A percentile compares a stretch with the other conserved stretches of the same genome.
phyloP scores from a whole-genome alignment of 2,113 vertebrate genomes.

The Triplophysa rosa region DNA sequence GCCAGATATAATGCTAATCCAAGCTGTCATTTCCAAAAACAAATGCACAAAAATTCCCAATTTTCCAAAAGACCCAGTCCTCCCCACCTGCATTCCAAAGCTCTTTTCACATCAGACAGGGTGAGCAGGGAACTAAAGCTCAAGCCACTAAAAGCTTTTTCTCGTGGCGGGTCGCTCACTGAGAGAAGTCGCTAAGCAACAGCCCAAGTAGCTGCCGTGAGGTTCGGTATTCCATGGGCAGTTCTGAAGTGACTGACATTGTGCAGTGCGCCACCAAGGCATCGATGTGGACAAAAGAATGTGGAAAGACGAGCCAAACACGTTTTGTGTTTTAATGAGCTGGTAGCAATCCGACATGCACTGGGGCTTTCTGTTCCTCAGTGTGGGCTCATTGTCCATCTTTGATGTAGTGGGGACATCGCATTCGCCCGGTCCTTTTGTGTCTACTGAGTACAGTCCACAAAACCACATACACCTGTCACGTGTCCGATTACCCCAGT shows the following conservation, averaged over 20 bases:
- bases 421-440: constrained; percentile 33
- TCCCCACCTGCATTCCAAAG: constrained; percentile 60
- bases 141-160: constrained; percentile 52
- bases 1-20: too few species aligned
- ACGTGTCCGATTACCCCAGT: constrained; percentile 44
- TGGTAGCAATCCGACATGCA: constrained; percentile 62
- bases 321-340: constrained; percentile 59
- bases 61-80: constrained; percentile 27
- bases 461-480: constrained; percentile 42
- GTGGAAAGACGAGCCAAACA: constrained; percentile 56
- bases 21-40: not conserved
- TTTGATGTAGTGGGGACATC: constrained; percentile 43
- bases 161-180: constrained; percentile 55
- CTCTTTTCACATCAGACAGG: constrained; percentile 61
- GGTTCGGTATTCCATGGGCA: constrained; percentile 52
- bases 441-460: constrained; percentile 23
- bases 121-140: constrained; percentile 56
- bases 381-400: constrained; percentile 48
- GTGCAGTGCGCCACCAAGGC: constrained; percentile 59
- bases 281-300: constrained; percentile 60
- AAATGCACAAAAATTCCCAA: too few species aligned
- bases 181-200: constrained; percentile 73
- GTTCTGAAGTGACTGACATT: constrained; percentile 64
- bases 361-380: constrained; percentile 54
- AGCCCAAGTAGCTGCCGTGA: constrained; percentile 62